phyloP scores from a whole-genome alignment of 1,140 invertebrate genomes.

The Magallana ariakensis region DNA sequence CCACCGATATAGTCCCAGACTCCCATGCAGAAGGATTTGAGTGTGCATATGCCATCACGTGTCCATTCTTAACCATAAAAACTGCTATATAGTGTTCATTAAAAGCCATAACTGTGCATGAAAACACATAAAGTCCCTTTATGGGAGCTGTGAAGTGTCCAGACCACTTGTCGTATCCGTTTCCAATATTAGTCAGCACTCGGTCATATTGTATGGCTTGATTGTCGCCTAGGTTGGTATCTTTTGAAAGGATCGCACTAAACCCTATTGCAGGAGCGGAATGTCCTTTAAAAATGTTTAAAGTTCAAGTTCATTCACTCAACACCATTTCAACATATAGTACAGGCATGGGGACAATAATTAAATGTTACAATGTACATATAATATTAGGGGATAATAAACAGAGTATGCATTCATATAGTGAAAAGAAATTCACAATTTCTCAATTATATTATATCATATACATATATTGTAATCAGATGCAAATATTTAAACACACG shows the following conservation, averaged over 20 bases:
- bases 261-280: background rate
- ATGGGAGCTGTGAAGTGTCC: background rate
- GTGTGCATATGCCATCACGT: background rate
- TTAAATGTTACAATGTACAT: too few species aligned
- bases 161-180: background rate
- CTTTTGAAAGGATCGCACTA: background rate
- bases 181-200: background rate
- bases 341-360: too few species aligned
- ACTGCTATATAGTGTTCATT: background rate
- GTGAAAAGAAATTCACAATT: too few species aligned
- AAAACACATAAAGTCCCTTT: background rate
- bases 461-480: too few species aligned
- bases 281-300: too few species aligned
- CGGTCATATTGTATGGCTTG: background rate
- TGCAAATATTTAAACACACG: too few species aligned
- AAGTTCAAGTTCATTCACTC: too few species aligned
- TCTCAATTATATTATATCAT: too few species aligned
- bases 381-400: too few species aligned
- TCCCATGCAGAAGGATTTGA: background rate
- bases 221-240: background rate
- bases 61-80: slow-evolving; percentile 9
- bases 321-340: too few species aligned
- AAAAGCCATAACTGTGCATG: background rate
- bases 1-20: background rate
- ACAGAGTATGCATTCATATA: too few species aligned